Conservation (phyloP, 2,888 invertebrate genomes). For the Choristoneura rosaceana region DNA sequence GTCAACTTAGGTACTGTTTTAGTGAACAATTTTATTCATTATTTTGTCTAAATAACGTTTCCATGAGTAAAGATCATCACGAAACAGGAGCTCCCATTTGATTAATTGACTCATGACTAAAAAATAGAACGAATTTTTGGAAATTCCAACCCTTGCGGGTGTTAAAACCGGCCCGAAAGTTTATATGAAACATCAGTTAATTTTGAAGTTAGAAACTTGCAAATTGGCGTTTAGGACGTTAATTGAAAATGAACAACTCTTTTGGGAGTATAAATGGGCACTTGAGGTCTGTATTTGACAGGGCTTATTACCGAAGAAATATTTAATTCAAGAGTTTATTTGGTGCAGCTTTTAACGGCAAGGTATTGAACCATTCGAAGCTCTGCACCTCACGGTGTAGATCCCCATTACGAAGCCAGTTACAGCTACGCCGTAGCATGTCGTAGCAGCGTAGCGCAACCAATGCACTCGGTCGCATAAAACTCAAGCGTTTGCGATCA, state of each 20-base stretch:
- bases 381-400: not conserved
- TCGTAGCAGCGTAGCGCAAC: conserved; percentile 5
- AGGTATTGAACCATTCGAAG: not conserved
- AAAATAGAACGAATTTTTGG: not conserved
- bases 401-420: not conserved
- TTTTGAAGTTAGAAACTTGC: not conserved
- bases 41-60: no score
- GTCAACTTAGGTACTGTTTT: no score
- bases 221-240: not conserved
- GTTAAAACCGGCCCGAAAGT: not conserved
- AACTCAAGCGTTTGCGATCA: conserved; percentile 8
- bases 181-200: not conserved
- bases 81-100: no score
- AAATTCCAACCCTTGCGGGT: not conserved
- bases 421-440: not conserved
- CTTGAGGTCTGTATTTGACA: not conserved
- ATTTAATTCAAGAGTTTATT: not conserved
- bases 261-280: no score
- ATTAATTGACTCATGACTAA: no score
- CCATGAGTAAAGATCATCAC: no score
- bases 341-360: not conserved
- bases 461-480: not conserved
- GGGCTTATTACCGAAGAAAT: not conserved
- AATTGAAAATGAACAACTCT: no score
- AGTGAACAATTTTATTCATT: no score